Evolutionary conservation across 2,888 invertebrate species (phyloP).

Genomic region (Phragmatobia fuliginosa): DNA sequence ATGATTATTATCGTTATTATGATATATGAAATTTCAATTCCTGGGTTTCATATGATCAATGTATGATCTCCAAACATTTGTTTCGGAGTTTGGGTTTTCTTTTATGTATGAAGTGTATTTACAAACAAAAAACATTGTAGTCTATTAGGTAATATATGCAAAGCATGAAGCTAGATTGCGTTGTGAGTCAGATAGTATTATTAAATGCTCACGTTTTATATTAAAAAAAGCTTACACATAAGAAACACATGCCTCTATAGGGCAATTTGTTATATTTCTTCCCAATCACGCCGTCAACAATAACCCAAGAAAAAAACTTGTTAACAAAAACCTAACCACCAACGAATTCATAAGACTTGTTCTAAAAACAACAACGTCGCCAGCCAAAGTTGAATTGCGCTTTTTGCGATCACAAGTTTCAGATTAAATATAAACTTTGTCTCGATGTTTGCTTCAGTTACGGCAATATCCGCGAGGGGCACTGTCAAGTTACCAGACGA

Average conservation of each 20-base stretch:
- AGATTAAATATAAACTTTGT: constrained; percentile 76
- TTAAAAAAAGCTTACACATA: background rate
- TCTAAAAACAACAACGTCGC: constrained; percentile 57
- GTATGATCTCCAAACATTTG: too few species aligned
- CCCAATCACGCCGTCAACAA: background rate
- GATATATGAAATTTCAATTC: too few species aligned
- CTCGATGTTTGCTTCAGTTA: constrained; percentile 56
- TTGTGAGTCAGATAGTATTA: too few species aligned
- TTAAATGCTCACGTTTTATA: too few species aligned
- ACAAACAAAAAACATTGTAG: too few species aligned
- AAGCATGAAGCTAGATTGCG: too few species aligned
- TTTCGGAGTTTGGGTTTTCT: too few species aligned
- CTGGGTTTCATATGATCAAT: too few species aligned
- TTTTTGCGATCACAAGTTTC: constrained; percentile 59
- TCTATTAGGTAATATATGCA: too few species aligned
- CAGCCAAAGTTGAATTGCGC: constrained; percentile 58
- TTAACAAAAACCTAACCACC: constrained; percentile 21
- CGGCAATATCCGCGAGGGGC: constrained; percentile 63
- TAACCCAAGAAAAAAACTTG: background rate
- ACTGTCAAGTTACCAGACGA: constrained; percentile 60
- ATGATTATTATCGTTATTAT: too few species aligned
- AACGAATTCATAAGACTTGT: constrained; percentile 36
- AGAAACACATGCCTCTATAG: background rate
- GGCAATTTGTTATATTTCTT: background rate
- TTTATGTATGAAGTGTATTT: too few species aligned